Evolutionary conservation across 2,797 vertebrate species (phyloP).

Genomic region (Sciurus carolinensis): DNA sequence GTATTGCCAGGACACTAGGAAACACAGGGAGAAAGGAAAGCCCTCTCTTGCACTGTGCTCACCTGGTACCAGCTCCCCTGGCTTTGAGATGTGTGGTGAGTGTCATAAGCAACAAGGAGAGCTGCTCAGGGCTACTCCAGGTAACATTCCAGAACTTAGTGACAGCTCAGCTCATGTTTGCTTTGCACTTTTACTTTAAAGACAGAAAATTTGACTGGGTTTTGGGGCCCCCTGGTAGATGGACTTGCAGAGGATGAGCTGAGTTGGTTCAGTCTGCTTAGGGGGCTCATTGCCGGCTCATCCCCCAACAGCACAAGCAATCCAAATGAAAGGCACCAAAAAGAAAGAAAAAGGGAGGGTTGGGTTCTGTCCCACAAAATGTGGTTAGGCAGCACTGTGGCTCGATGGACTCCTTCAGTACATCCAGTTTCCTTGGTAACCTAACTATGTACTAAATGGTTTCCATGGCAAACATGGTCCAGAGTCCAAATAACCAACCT

Average conservation of each 20-base stretch:
- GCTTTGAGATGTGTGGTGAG: background rate
- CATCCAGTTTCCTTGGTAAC: constrained; percentile 82
- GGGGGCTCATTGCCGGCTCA: background rate
- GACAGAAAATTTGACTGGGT: background rate
- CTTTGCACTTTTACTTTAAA: background rate
- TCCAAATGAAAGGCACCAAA: constrained; percentile 1
- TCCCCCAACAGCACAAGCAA: background rate
- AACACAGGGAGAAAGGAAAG: background rate
- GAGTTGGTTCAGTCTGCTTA: background rate
- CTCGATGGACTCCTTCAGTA: constrained; percentile 68
- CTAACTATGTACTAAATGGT: constrained; percentile 78
- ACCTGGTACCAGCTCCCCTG: background rate
- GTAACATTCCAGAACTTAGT: background rate
- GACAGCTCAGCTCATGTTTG: background rate
- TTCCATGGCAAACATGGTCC: constrained; percentile 80
- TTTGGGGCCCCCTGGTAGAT: background rate
- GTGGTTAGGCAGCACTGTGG: constrained; percentile 57
- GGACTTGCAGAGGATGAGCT: background rate
- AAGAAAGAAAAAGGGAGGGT: background rate
- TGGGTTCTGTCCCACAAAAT: constrained; percentile 22
- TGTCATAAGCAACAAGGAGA: background rate
- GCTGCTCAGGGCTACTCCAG: background rate
- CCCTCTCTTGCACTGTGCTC: background rate
- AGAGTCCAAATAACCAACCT: constrained; percentile 82
- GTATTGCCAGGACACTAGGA: background rate